Evolutionary conservation across 2,888 invertebrate species (phyloP).

Genomic region (Patella depressa): DNA sequence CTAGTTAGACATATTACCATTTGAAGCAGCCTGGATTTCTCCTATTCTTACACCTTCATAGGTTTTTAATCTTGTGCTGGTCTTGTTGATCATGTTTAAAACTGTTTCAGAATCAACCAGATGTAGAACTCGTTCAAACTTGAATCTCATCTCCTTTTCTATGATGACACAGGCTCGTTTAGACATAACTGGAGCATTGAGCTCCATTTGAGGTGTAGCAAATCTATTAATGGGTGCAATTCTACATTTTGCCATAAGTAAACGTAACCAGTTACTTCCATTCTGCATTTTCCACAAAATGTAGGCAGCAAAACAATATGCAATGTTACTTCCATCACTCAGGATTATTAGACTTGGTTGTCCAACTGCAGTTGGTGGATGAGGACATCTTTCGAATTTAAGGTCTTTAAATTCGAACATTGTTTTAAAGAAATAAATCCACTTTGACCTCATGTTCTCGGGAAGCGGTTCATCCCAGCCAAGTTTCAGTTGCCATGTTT

Average conservation of each 20-base stretch:
- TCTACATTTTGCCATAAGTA: conserved; percentile 20
- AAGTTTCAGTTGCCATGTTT: conserved; percentile 19
- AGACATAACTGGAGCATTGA: conserved; percentile 16
- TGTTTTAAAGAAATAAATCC: conserved; percentile 12
- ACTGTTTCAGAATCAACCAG: conserved; percentile 23
- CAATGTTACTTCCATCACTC: too few species aligned
- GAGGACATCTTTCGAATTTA: conserved; percentile 1
- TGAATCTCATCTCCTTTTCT: conserved; percentile 13
- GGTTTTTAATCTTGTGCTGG: conserved; percentile 15
- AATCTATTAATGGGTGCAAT: conserved; percentile 16
- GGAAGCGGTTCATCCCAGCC: conserved; percentile 22
- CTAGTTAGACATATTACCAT: conserved; percentile 13
- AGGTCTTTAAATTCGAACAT: conserved; percentile 20
- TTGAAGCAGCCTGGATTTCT: conserved; percentile 19
- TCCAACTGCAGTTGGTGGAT: conserved; percentile 5
- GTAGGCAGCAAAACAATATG: too few species aligned
- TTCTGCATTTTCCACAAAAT: too few species aligned
- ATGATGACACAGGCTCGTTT: conserved; percentile 15
- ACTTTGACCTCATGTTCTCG: neutral
- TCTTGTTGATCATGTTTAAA: conserved; percentile 16
- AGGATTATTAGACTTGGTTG: conserved; percentile 17
- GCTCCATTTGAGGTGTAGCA: conserved; percentile 19
- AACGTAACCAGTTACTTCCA: too few species aligned
- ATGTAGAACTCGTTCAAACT: neutral
- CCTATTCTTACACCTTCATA: conserved; percentile 18